Evolutionary conservation across 2,888 invertebrate genomes (phyloP), one percentile per base, ranked within the genome.

Genomic region (Pasiphila rectangulata): DNA sequence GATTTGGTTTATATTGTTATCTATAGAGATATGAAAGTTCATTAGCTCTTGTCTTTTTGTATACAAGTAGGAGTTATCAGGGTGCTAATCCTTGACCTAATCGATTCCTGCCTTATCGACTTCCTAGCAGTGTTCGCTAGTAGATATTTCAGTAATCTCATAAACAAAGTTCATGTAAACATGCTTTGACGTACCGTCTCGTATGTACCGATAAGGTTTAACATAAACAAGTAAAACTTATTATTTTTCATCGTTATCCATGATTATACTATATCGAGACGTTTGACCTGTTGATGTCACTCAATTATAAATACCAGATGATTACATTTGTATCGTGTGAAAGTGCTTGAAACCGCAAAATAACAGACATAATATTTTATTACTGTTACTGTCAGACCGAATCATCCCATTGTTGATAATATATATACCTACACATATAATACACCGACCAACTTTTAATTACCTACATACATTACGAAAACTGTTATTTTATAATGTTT

Each of bases 131-230:
- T 58, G 46, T 53, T 53, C 51, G 47, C 46, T 47, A 20, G 46
- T 54, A 48, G 37, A 42, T 57, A 42, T 64, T 62, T 65, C 62
- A 64, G 62, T 55, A 63, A 62, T 52, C 48, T 46, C 54, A 54
- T 56, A 52, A 52, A 56, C 45, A 54, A 57, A 55, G 51, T 65
- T 57, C 59, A 64, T 59, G 62, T 69, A 71, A 79, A 75, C 69
- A 73, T 35, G 59, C 57, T 68, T 63, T 78, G 78, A 78, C 78
- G 78, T 71, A 65, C 61, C 51, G 56, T 45, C 54, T 60, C 49
- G 60, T 66, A 30, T 35, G 7, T 64, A 59, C 15, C 17, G 72
- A 72, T 74, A 74, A 67, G 48, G 35, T 52, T 49, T 49, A 45
- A 59, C 46, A 62, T 52, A 65, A 68, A 65, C 57, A 66, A 60